A percentile compares a stretch with the other conserved stretches of the same genome.
Conservation (phyloP, 2,113 vertebrate genomes). For the Phasianus colchicus region DNA sequence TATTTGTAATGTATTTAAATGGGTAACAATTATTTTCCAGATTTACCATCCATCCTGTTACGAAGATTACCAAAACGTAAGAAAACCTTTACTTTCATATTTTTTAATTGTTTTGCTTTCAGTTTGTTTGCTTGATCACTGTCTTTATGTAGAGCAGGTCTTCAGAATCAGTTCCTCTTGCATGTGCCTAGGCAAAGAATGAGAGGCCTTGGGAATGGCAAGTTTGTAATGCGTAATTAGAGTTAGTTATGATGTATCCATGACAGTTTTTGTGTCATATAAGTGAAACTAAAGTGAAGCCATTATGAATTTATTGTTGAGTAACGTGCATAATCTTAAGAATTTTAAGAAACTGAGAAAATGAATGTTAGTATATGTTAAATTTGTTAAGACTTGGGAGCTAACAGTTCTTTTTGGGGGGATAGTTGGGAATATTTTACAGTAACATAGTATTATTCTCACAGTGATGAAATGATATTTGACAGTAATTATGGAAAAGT, state of each 20-base stretch:
- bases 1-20: neutral
- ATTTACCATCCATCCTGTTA: constrained; percentile 98
- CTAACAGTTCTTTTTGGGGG: neutral
- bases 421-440: neutral
- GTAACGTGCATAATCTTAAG: accelerated
- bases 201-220: neutral
- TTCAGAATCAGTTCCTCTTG: neutral
- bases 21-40: constrained; percentile 72
- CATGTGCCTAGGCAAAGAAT: neutral
- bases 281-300: neutral
- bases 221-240: neutral
- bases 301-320: neutral
- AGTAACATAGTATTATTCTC: neutral
- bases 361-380: neutral
- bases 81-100: constrained; percentile 43
- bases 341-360: neutral
- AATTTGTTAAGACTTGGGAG: neutral
- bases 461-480: too few species aligned
- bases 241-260: neutral
- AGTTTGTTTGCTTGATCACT: neutral
- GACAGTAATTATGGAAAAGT: neutral
- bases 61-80: constrained; percentile 98
- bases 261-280: neutral
- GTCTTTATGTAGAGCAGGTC: neutral
- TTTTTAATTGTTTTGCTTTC: neutral